phyloP scores from a whole-genome alignment of 37 sponge, comb jelly and placozoan genomes.

The Hexactinellida sp. region DNA sequence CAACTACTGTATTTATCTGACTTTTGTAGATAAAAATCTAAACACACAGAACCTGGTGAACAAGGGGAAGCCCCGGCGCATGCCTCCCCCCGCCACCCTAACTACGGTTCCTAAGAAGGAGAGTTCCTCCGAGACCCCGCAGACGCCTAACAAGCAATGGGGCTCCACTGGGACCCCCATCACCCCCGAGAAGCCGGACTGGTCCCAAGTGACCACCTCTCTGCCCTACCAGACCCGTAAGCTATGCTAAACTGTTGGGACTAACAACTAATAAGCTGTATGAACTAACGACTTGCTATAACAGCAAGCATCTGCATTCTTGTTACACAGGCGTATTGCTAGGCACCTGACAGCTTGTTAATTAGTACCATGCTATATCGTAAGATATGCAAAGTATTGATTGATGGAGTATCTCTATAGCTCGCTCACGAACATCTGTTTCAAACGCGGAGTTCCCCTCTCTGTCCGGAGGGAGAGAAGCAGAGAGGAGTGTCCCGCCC shows the following conservation, averaged over 20 bases:
- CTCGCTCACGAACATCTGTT: neutral
- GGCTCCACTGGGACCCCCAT: neutral
- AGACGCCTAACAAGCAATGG: neutral
- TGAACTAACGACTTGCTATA: no score
- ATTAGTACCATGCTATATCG: no score
- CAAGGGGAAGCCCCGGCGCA: neutral
- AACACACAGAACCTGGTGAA: neutral
- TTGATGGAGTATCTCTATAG: no score
- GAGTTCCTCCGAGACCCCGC: neutral
- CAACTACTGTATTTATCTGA: neutral
- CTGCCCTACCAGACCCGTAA: neutral
- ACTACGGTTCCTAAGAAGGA: neutral
- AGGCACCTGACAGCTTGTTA: no score
- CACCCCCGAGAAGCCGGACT: neutral
- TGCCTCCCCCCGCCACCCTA: slow-evolving; percentile 1
- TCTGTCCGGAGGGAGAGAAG: neutral
- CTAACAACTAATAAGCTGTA: no score
- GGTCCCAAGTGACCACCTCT: neutral
- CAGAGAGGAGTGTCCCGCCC: neutral
- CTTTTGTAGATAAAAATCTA: neutral
- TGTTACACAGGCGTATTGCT: no score
- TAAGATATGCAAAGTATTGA: no score
- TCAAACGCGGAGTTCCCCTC: neutral
- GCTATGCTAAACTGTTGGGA: no score
- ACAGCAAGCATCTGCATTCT: no score